Base-by-base conservation (phyloP, 2,888 invertebrate species). In the Tinea pellionella region DNA sequence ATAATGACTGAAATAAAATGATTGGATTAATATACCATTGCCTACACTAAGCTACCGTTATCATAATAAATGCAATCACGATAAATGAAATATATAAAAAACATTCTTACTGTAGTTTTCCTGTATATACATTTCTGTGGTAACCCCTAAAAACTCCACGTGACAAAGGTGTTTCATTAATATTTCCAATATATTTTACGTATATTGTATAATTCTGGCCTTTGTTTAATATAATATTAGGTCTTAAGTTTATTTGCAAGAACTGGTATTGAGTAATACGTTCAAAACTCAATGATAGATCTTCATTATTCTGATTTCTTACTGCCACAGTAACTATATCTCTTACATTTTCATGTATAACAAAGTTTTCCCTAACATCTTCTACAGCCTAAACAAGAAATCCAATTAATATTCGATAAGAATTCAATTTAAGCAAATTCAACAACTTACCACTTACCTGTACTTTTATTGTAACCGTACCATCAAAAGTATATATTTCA, bases 1-100 rank as follows among this genome's bases (percentile, higher is more conserved):
- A 61, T 94, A 89, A 93, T 93, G 94, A 69, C 94, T 94, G 71
- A 18, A 80, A 74, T 66, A 6, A 47, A 16, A 47, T 47, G 2
- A 15, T 47, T 47, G 15, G 2, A 12, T 47, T 47, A 47, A 29
- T 12, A 19, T 4, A 18, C 18, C 9, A 51, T 24, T 24, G 6
- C 6, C 6, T 2, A 24, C 24, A n/a, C n/a, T n/a, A n/a, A n/a
- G n/a, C n/a, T n/a, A n/a, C n/a, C n/a, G n/a, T n/a, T n/a, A n/a
- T n/a, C n/a, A n/a, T n/a, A n/a, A n/a, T n/a, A n/a, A n/a, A n/a
- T n/a, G n/a, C n/a, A n/a, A n/a, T n/a, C n/a, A n/a, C n/a, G n/a
- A n/a, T n/a, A n/a, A n/a, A n/a, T n/a, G n/a, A n/a, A n/a, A n/a
- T n/a, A n/a, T n/a, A n/a, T n/a, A 15, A 37, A 37, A 37, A 2